Percentiles rank a stretch among this genome's conserved stretches.
phyloP scores from a whole-genome alignment of 2,797 vertebrate genomes.

The Rhabdomys pumilio region DNA sequence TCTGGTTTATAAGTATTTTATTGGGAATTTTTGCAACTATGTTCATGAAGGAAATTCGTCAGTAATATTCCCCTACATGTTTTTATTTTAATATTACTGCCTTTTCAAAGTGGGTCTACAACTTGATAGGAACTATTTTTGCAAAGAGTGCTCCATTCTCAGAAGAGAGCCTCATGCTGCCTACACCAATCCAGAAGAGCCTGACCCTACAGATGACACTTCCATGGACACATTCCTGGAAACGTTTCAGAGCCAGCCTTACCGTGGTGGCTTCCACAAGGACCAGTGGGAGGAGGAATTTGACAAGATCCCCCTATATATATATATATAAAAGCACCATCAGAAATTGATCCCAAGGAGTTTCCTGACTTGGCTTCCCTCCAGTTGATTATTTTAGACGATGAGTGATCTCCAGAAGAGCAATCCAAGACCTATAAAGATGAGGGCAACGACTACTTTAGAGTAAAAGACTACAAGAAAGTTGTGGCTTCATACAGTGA shows the following conservation, averaged over 20 bases:
- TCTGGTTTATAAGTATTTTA: not conserved
- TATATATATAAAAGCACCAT: conserved; percentile 90
- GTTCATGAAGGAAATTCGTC: not conserved
- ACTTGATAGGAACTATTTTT: not conserved
- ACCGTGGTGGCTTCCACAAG: too few relatives aligned
- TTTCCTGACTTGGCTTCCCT: conserved; percentile 95
- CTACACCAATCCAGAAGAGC: not conserved
- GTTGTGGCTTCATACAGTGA: too few relatives aligned
- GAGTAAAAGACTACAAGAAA: too few relatives aligned
- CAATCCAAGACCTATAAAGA: too few relatives aligned
- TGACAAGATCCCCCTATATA: conserved; percentile 96
- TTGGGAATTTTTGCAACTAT: not conserved
- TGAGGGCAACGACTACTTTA: too few relatives aligned
- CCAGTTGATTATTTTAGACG: conserved; percentile 95
- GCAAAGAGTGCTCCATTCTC: not conserved
- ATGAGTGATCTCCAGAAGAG: conserved; percentile 92
- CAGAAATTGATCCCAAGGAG: conserved; percentile 91
- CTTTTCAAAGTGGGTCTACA: not conserved
- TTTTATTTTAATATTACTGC: not conserved
- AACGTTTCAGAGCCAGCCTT: too few relatives aligned
- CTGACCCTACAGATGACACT: too few relatives aligned
- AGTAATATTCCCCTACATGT: not conserved
- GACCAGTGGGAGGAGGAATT: conserved; percentile 92
- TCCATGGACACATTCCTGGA: too few relatives aligned
- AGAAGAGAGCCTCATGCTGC: not conserved